phyloP scores from a whole-genome alignment of 2,797 vertebrate species.

The Acridotheres tristis region DNA sequence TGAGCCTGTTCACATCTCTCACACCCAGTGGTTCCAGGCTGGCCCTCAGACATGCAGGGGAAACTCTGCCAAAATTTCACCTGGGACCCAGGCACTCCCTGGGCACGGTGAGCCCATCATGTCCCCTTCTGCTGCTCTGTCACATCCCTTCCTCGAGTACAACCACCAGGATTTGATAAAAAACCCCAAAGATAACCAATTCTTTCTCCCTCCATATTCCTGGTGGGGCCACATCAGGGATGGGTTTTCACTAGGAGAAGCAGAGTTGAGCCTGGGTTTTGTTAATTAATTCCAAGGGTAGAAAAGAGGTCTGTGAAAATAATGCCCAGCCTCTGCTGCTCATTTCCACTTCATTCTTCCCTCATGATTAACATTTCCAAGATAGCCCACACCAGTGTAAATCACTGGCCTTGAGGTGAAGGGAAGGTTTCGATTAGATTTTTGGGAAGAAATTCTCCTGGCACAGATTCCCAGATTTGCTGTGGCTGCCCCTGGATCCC shows the following conservation, averaged over 20 bases:
- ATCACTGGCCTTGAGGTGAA: neutral
- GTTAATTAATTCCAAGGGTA: too few species aligned
- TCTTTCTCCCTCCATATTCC: neutral
- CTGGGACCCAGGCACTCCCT: too few species aligned
- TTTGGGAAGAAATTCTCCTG: neutral
- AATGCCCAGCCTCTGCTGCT: neutral
- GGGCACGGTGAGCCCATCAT: neutral
- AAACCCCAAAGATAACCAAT: accelerated
- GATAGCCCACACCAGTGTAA: accelerated
- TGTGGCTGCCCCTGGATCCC: neutral
- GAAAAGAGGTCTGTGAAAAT: too few species aligned
- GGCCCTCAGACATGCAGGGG: accelerated
- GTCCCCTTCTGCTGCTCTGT: neutral
- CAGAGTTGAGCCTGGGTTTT: neutral
- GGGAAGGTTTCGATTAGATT: accelerated
- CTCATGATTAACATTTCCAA: neutral
- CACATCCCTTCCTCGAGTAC: neutral
- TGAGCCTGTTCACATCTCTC: neutral
- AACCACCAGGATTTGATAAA: neutral
- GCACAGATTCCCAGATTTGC: accelerated
- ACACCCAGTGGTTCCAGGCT: neutral
- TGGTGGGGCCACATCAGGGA: neutral
- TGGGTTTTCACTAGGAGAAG: neutral
- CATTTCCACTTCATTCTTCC: neutral
- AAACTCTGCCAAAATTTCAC: neutral